Conservation (phyloP, 2,113 vertebrate species). For the Antechinus flavipes region DNA sequence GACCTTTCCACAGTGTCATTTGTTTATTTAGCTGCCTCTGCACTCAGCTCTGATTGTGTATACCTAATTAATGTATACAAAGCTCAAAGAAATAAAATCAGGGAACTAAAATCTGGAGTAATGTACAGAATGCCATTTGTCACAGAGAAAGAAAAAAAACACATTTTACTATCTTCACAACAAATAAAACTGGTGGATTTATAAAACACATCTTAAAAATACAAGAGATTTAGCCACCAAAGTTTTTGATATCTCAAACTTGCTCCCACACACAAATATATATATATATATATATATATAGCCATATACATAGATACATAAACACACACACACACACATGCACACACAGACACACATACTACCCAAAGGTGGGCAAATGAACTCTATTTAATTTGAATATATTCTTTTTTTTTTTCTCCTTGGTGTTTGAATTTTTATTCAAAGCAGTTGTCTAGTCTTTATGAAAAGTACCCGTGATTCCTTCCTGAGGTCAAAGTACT, state of each 20-base stretch:
- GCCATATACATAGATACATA: conserved; percentile 61
- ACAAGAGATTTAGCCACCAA: conserved; percentile 62
- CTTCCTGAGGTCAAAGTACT: conserved; percentile 86
- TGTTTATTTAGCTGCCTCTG: conserved; percentile 92
- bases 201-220: conserved; percentile 66
- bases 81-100: conserved; percentile 85
- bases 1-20: conserved; percentile 90
- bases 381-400: conserved; percentile 65
- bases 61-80: conserved; percentile 91
- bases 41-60: conserved; percentile 88
- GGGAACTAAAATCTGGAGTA: conserved; percentile 79
- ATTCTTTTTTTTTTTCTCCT: conserved; percentile 57
- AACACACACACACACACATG: conserved; percentile 15
- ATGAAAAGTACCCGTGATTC: conserved; percentile 81
- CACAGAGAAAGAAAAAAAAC: conserved; percentile 68
- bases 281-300: conserved; percentile 15
- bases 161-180: conserved; percentile 72
- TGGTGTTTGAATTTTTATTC: conserved; percentile 83
- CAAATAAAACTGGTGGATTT: conserved; percentile 66
- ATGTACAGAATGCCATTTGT: conserved; percentile 78
- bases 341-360: conserved; percentile 51
- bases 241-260: conserved; percentile 58
- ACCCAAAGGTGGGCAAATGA: conserved; percentile 73
- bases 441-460: conserved; percentile 81
- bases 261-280: conserved; percentile 40